Evolutionary conservation across 2,113 vertebrate genomes (phyloP), one percentile per base, ranked within the genome.

Genomic region (Vulpes lagopus): DNA sequence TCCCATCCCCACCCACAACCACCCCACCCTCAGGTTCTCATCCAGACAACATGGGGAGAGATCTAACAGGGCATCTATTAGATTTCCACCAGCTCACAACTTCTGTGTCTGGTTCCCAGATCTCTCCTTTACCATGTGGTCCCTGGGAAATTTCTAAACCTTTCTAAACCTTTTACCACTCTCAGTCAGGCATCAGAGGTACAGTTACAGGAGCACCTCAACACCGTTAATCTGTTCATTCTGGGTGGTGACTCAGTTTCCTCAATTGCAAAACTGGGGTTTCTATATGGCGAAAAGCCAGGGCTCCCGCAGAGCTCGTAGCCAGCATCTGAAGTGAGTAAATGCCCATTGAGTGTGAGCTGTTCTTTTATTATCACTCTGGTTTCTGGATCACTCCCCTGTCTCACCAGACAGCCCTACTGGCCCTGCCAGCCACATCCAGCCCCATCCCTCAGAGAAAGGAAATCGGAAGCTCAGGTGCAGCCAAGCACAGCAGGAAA

Each of bases 351-450:
- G 27, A 51, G 3, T 0, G 0, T 20, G 87, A 78, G 73, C 64
- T 59, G 2, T 20, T 20, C 19, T 74, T 83, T 86, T n/a, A 53
- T 55, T 60, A 57, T 51, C 38, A 38, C 55, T 60, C 53, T 59
- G 23, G 32, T 20, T 55, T 55, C 59, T 15, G 49, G 67, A 49
- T 25, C 65, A 16, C 16, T 59, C 78, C 80, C 51, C 43, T 23
- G 62, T 79, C 69, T 84, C 12, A 1, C 32, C n/a, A 20, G 27
- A 30, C 1, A 43, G 27, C 9, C n/a, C 38, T 2, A 11, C 5
- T 0, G 10, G 78, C 59, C 19, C 17, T 3, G 22, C 30, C n/a
- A 71, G 22, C 35, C 23, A 1, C 0, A 2, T 3, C 73, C 22
- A 60, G 60, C 23, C 57, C 19, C 8, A 25, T 1, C 25, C 19